phyloP scores from a whole-genome alignment of 2,888 invertebrate genomes.

The Candidula unifasciata region DNA sequence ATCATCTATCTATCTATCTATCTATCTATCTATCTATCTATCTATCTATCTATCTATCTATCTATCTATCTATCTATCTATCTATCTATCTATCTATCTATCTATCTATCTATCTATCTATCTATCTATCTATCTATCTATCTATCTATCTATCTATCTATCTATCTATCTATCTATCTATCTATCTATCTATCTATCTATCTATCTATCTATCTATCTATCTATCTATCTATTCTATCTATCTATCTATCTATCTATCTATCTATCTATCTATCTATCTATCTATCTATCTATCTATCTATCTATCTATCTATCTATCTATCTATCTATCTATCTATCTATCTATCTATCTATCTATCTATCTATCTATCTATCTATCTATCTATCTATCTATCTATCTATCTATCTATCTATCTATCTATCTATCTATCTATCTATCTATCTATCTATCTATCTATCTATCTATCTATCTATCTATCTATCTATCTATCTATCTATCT shows the following conservation, averaged over 20 bases:
- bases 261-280: conserved; percentile 8
- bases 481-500: conserved; percentile 8
- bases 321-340: conserved; percentile 8
- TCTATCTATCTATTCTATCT: background rate
- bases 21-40: conserved; percentile 8
- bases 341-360: conserved; percentile 8
- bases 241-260: conserved; percentile 8
- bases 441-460: conserved; percentile 8
- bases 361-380: conserved; percentile 8
- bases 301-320: conserved; percentile 8
- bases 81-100: conserved; percentile 8
- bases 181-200: conserved; percentile 8
- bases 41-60: conserved; percentile 8
- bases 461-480: conserved; percentile 8
- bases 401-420: conserved; percentile 8
- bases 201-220: conserved; percentile 8
- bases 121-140: conserved; percentile 8
- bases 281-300: conserved; percentile 8
- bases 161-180: conserved; percentile 8
- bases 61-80: conserved; percentile 8
- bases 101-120: conserved; percentile 8
- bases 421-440: conserved; percentile 8
- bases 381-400: conserved; percentile 8
- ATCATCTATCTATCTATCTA: conserved; percentile 8
- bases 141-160: conserved; percentile 8